Evolutionary conservation across 2,113 vertebrate genomes (phyloP), one percentile per base, ranked within the genome.

Genomic region (Chloropsis cyanopogon): DNA sequence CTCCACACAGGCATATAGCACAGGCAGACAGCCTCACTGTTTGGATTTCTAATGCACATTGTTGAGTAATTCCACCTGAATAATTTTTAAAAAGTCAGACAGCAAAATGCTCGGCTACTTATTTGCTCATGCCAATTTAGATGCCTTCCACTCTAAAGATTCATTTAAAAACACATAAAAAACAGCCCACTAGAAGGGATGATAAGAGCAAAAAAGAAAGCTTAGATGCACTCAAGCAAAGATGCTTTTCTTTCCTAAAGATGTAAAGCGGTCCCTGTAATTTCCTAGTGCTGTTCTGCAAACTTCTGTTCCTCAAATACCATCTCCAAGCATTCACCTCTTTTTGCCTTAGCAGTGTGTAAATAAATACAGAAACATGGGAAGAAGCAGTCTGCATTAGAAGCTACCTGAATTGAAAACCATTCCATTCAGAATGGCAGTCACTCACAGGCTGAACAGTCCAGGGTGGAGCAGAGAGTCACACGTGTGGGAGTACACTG

Each of bases 51-150:
- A 84, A 50, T 26, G 46, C 49, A 87, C 17, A 19, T 35, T 82
- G 47, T 61, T 93, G 73, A 79, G 77, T 61, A 81, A 82, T 33
- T 83, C 26, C 54, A 69, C 22, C 24, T 68, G 61, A 82, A 93
- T 49, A 68, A 68, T 59, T 77, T 59, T 82, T 70, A 0, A 8
- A 7, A 46, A 71, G 22, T 70, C 47, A 80, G 41, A 69, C 73
- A 83, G 56, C 23, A 92, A 81, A 95, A 77, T 35, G 4, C 33
- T 78, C 35, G 21, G 86, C 92, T 92, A 94, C 56, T 92, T 95
- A 91, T 86, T 94, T 68, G 25, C 47, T 89, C 46, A 12, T 35
- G 39, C 57, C 65, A 87, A 79, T 60, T 83, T 88, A 93, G 54
- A 76, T 75, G 47, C 68, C 49, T 92, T 93, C 52, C 52, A 65